These are phyloP conservation scores for Micrasema minimum DNA, from an alignment of 1,140 invertebrate genomes.

Conservation along the genomic window DNA sequence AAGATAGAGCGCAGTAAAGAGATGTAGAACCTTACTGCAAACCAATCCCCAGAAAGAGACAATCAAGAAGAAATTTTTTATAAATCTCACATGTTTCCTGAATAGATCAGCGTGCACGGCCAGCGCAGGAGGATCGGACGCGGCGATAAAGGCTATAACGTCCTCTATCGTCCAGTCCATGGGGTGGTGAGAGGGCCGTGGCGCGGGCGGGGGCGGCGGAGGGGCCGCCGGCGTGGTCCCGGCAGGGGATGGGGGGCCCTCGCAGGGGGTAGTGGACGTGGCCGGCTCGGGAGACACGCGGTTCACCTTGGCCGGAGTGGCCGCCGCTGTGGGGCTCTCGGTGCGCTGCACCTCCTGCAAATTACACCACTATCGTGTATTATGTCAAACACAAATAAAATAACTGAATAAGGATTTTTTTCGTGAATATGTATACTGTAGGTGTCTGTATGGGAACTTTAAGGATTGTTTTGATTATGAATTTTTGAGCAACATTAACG, in stretches of 20 bases:
- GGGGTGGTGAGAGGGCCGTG: constrained; percentile 61
- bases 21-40: too few species aligned
- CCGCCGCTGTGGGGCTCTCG: constrained; percentile 40
- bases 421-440: too few species aligned
- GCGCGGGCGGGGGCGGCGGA: constrained; percentile 56
- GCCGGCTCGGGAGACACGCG: constrained; percentile 58
- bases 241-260: constrained; percentile 50
- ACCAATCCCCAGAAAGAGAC: too few species aligned
- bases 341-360: constrained; percentile 43
- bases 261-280: constrained; percentile 61
- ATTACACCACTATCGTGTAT: not conserved
- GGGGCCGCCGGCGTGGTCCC: constrained; percentile 51
- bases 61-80: too few species aligned
- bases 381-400: constrained; percentile 1
- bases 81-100: constrained; percentile 88
- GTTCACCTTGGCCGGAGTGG: constrained; percentile 45
- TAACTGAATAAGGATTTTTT: too few species aligned
- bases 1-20: too few species aligned
- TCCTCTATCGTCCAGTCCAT: constrained; percentile 94
- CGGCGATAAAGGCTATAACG: constrained; percentile 89
- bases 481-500: too few species aligned
- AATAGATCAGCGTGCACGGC: constrained; percentile 91
- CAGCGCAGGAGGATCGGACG: constrained; percentile 81
- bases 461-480: too few species aligned
- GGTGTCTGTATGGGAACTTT: too few species aligned